Conservation (phyloP, 2,888 invertebrate species). For the Plagiodera versicolora region DNA sequence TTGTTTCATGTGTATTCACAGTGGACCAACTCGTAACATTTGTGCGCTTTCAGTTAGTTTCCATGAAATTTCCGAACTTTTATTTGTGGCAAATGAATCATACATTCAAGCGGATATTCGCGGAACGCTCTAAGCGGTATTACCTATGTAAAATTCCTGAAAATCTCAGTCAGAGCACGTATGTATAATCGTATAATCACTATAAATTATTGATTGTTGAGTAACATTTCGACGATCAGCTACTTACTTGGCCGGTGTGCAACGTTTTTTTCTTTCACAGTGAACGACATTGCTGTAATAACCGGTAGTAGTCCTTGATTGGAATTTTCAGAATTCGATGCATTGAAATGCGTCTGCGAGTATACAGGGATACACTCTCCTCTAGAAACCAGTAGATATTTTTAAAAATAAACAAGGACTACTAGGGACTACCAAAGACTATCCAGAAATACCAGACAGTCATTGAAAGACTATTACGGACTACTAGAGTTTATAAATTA, state of each 20-base stretch:
- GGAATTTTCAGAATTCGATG: background rate
- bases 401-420: too few species aligned
- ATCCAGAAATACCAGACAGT: too few species aligned
- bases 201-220: background rate
- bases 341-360: background rate
- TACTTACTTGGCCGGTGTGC: background rate
- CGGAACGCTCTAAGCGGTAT: background rate
- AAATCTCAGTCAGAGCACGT: background rate
- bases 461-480: too few species aligned
- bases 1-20: too few species aligned
- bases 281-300: background rate
- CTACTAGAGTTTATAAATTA: too few species aligned
- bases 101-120: background rate
- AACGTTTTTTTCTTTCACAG: background rate
- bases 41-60: too few species aligned
- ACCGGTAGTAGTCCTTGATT: background rate
- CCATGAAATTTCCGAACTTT: background rate
- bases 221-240: background rate
- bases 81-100: background rate
- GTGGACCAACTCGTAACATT: too few species aligned
- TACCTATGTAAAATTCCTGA: background rate
- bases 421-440: too few species aligned
- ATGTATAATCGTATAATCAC: background rate
- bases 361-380: too few species aligned
- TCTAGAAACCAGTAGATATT: too few species aligned